Percentiles rank a stretch among this genome's conserved stretches.
Conservation (phyloP, 2,797 vertebrate species). For the Lepilemur septentrionalis region DNA sequence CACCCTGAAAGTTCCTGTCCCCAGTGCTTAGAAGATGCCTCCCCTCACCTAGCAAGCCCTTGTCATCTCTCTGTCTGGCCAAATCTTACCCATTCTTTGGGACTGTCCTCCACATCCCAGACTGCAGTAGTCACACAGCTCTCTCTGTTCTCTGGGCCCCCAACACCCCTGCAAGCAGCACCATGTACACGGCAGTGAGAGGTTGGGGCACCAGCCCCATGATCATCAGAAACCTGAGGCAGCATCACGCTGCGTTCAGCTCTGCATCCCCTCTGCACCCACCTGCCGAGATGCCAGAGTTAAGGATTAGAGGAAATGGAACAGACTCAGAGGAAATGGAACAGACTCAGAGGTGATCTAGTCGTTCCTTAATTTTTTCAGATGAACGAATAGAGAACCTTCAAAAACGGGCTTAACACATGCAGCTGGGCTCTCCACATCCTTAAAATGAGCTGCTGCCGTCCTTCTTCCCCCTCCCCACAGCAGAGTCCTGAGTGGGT, state of each 20-base stretch:
- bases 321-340: background rate
- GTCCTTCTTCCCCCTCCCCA: background rate
- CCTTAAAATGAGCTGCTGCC: background rate
- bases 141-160: background rate
- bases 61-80: background rate
- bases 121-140: background rate
- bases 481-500: background rate
- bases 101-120: background rate
- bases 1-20: background rate
- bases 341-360: background rate
- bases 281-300: background rate
- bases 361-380: background rate
- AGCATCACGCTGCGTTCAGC: rapidly evolving
- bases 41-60: background rate
- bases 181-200: background rate
- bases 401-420: background rate
- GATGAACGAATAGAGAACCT: background rate
- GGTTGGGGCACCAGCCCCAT: rapidly evolving
- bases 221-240: too few relatives aligned
- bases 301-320: background rate
- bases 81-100: background rate
- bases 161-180: background rate
- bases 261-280: too few relatives aligned
- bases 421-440: background rate
- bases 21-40: background rate